Conservation (phyloP, 2,113 vertebrate species). For the Limanda limanda region DNA sequence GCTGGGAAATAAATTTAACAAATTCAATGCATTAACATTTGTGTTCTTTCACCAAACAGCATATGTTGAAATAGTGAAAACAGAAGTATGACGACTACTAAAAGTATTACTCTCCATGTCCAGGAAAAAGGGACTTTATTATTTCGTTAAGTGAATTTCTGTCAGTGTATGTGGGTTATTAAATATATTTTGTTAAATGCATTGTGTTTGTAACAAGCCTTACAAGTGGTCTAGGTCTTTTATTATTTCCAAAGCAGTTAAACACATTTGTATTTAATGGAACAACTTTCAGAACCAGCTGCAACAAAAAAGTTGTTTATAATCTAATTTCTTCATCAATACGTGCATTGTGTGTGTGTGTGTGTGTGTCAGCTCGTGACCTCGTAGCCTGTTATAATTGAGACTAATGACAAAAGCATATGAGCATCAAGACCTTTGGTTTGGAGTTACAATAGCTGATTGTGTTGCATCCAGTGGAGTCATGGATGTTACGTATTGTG, state of each 20-base stretch:
- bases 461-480: slow-evolving; percentile 71
- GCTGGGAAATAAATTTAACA: no score
- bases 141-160: no score
- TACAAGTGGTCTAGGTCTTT: no score
- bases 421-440: slow-evolving; percentile 69
- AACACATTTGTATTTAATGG: not conserved
- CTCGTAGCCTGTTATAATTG: slow-evolving; percentile 69
- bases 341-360: not conserved
- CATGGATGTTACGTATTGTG: slow-evolving; percentile 52
- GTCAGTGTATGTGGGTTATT: no score
- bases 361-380: slow-evolving; percentile 50
- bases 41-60: not conserved
- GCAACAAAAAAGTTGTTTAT: not conserved
- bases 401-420: slow-evolving; percentile 79
- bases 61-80: not conserved
- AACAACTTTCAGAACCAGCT: not conserved
- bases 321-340: no score
- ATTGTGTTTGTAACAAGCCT: no score
- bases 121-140: no score
- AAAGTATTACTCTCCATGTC: no score
- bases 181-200: no score
- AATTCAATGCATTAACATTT: no score
- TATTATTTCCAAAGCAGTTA: not conserved
- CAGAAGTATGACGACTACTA: no score
- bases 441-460: slow-evolving; percentile 80